Evolutionary conservation across 1,140 invertebrate species (phyloP).

Genomic region (Euwallacea fornicatus): DNA sequence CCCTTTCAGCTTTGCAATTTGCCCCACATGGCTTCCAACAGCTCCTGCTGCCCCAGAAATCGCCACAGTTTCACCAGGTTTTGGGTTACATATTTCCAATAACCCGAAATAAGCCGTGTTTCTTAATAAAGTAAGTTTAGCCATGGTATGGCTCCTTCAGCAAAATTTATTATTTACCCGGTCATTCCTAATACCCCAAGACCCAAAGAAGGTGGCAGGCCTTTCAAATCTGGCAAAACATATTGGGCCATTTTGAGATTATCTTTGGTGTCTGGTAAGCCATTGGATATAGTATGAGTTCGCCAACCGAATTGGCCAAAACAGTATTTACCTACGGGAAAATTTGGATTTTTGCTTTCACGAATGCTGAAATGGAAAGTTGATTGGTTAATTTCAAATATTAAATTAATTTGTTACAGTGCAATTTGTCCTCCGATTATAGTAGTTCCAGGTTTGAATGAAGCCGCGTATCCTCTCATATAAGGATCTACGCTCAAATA

Average conservation of each 20-base stretch:
- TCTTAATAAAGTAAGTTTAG: slow-evolving; percentile 24
- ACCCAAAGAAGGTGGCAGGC: slow-evolving; percentile 55
- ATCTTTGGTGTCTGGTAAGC: slow-evolving; percentile 48
- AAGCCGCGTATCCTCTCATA: slow-evolving; percentile 62
- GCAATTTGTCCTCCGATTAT: slow-evolving; percentile 68
- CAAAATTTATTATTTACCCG: slow-evolving; percentile 31
- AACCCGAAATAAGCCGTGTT: slow-evolving; percentile 73
- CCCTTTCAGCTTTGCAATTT: slow-evolving; percentile 69
- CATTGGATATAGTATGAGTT: slow-evolving; percentile 56
- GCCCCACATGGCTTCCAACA: slow-evolving; percentile 72
- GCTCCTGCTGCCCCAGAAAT: slow-evolving; percentile 70
- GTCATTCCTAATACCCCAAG: slow-evolving; percentile 45
- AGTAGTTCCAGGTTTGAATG: slow-evolving; percentile 57
- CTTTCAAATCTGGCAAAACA: slow-evolving; percentile 53
- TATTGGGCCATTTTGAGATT: slow-evolving; percentile 48
- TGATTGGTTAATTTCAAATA: not conserved
- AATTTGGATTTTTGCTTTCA: slow-evolving; percentile 57
- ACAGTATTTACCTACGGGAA: slow-evolving; percentile 56
- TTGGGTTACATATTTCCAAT: slow-evolving; percentile 67
- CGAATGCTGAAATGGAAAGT: slow-evolving; percentile 43
- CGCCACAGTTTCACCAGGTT: slow-evolving; percentile 68
- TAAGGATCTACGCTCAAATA: slow-evolving; percentile 73
- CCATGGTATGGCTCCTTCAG: too few relatives aligned
- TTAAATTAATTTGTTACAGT: slow-evolving; percentile 49
- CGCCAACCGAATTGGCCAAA: slow-evolving; percentile 61